Base-by-base conservation (phyloP, 2,113 vertebrate species). In the Daphoenositta chrysoptera region DNA sequence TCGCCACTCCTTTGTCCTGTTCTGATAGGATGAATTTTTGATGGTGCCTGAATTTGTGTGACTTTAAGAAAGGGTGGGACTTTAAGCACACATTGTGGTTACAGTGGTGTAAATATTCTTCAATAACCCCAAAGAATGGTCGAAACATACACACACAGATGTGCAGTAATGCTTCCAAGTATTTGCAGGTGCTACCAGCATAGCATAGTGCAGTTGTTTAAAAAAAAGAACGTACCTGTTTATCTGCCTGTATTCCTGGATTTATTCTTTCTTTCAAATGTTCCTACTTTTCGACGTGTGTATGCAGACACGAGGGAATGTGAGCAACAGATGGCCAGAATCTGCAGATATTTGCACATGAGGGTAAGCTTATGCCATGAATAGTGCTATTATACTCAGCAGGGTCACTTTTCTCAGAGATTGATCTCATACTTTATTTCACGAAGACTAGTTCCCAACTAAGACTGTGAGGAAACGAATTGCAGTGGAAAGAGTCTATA, bases 401-500 rank as follows among this genome's bases (percentile, higher is more conserved):
- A 6, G 77, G 56, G 40, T 75, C 61, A n/a, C 76, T 94, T 71
- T 54, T 48, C 56, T 70, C 37, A 87, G 83, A 83, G 28, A 58
- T 27, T 48, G 92, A 78, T 71, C 60, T 68, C 44, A 45, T 22
- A 51, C 33, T 91, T 89, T 45, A 56, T 71, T 84, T 88, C n/a
- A 40, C 4, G 4, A 71, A 90, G 72, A 57, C 22, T 48, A 39
- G 76, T 44, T 94, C 88, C 88, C 27, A 23, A 66, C 64, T 3
- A 3, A 83, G 79, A 22, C 75, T 54, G 39, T 20, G 39, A 94
- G 69, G 80, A 92, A 94, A 89, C 1, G 0, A 63, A 30, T 4
- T 56, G 64, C 65, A 89, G 83, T 96, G 94, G 90, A 92, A 96
- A 89, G 83, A 90, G 91, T 83, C 92, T 96, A 93, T 95, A 94